Evolutionary conservation across 1,140 invertebrate species (phyloP).

Genomic region (Homalodisca vitripennis): DNA sequence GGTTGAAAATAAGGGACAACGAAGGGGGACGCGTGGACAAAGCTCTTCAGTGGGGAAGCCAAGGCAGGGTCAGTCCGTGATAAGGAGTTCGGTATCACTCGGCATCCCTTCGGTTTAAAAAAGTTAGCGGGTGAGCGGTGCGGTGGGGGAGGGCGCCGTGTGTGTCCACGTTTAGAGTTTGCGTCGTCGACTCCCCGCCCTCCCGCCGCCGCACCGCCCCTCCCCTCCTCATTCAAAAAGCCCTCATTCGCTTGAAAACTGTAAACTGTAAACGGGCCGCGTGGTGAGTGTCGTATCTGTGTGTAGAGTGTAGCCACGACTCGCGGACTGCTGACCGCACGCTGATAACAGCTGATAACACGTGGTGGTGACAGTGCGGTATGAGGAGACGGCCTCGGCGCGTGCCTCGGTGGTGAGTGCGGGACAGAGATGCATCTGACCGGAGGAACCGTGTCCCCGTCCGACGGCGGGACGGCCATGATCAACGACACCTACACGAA

Average conservation of each 20-base stretch:
- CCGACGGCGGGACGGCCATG: constrained; percentile 48
- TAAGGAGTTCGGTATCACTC: constrained; percentile 30
- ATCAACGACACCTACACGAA: constrained; percentile 83
- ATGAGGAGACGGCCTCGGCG: too few relatives aligned
- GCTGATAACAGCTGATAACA: too few relatives aligned
- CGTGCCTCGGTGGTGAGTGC: background rate
- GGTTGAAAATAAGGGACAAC: constrained; percentile 27
- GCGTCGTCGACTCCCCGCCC: constrained; percentile 28
- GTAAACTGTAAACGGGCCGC: constrained; percentile 32
- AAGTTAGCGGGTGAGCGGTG: constrained; percentile 21
- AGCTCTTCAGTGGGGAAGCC: constrained; percentile 7
- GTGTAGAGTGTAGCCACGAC: constrained; percentile 17
- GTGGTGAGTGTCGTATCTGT: constrained; percentile 7
- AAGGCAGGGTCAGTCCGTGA: constrained; percentile 30
- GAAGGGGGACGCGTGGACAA: constrained; percentile 14
- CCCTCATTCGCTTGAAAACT: constrained; percentile 37
- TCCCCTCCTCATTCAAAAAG: constrained; percentile 33
- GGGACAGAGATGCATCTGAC: constrained; percentile 49
- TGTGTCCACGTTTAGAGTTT: constrained; percentile 34
- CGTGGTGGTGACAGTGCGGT: too few relatives aligned
- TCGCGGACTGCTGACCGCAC: constrained; percentile 13
- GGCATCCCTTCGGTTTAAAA: constrained; percentile 29
- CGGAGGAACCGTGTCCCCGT: constrained; percentile 51
- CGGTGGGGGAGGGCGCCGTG: constrained; percentile 4
- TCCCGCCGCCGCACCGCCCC: constrained; percentile 28